These are phyloP conservation scores for Lagopus muta DNA, from an alignment of 2,113 vertebrate genomes.

Conservation along the genomic window DNA sequence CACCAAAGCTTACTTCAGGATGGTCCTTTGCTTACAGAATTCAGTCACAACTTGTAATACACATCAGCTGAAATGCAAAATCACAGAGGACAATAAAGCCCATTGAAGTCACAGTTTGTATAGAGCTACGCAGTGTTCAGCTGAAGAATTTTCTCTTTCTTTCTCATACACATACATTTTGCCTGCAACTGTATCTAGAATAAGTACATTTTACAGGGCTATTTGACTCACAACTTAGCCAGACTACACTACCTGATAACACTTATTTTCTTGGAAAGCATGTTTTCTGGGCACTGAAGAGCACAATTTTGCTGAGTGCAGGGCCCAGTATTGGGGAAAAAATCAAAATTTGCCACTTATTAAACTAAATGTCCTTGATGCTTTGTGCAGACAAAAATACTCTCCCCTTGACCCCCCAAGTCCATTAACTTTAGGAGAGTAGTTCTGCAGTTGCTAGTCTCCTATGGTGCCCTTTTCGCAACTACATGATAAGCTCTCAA, in stretches of 20 bases:
- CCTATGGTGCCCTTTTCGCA: constrained; percentile 52
- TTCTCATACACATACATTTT: constrained; percentile 5
- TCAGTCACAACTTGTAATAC: constrained; percentile 8
- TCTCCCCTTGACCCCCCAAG: constrained; percentile 40
- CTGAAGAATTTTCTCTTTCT: constrained; percentile 33
- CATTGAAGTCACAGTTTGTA: constrained; percentile 24
- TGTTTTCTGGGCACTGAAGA: constrained; percentile 43
- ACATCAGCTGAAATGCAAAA: constrained; percentile 6
- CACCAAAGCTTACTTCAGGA: not conserved
- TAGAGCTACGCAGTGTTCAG: not conserved
- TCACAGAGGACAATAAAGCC: constrained; percentile 30
- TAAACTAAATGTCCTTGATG: constrained; percentile 59
- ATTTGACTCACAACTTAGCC: constrained; percentile 50
- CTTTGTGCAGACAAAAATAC: constrained; percentile 47
- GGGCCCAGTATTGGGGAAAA: not conserved
- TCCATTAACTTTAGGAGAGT: constrained; percentile 64
- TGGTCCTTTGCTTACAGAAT: constrained; percentile 24
- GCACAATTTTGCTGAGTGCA: constrained; percentile 44
- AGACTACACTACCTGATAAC: constrained; percentile 35
- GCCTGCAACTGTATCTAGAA: constrained; percentile 17
- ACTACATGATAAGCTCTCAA: constrained; percentile 45
- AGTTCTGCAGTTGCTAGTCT: constrained; percentile 43
- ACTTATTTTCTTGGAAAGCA: constrained; percentile 60
- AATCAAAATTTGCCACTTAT: constrained; percentile 43
- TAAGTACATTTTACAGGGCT: not conserved